Conservation (phyloP, 2,797 vertebrate species). For the Alcedo atthis region DNA sequence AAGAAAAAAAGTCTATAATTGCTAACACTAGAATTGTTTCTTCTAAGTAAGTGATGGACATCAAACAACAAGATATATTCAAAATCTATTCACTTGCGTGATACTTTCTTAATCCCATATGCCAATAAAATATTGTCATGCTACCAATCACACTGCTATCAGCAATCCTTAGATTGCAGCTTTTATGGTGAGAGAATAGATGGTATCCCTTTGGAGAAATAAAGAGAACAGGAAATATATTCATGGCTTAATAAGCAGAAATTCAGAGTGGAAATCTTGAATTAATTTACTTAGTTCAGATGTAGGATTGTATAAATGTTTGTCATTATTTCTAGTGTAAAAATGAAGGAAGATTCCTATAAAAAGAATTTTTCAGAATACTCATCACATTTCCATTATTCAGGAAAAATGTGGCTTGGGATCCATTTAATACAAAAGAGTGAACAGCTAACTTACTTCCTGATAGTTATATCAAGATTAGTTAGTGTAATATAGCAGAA, state of each 20-base stretch:
- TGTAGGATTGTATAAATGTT: conserved; percentile 55
- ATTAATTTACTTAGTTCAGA: conserved; percentile 57
- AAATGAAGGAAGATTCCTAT: conserved; percentile 27
- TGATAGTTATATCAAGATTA: conserved; percentile 37
- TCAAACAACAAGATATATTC: conserved; percentile 16
- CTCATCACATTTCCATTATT: conserved; percentile 35
- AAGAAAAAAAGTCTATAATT: background rate
- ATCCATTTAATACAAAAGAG: conserved; percentile 46
- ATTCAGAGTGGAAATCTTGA: conserved; percentile 40
- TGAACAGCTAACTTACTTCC: conserved; percentile 31
- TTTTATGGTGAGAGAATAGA: conserved; percentile 39
- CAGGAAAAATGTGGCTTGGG: conserved; percentile 38
- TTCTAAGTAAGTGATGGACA: background rate
- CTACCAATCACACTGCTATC: conserved; percentile 19
- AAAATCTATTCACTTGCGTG: conserved; percentile 1
- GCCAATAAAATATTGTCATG: conserved; percentile 9
- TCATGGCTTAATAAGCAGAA: conserved; percentile 35
- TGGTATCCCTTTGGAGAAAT: conserved; percentile 45
- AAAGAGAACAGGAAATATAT: conserved; percentile 41
- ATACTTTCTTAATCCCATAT: background rate
- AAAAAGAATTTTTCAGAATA: conserved; percentile 30
- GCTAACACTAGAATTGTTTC: background rate
- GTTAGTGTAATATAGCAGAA: background rate
- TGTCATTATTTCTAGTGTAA: conserved; percentile 47
- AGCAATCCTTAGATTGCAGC: conserved; percentile 1